These are phyloP conservation scores for Lepus oiostolus DNA, from an alignment of 2,797 vertebrate genomes.

Conservation along the genomic window DNA sequence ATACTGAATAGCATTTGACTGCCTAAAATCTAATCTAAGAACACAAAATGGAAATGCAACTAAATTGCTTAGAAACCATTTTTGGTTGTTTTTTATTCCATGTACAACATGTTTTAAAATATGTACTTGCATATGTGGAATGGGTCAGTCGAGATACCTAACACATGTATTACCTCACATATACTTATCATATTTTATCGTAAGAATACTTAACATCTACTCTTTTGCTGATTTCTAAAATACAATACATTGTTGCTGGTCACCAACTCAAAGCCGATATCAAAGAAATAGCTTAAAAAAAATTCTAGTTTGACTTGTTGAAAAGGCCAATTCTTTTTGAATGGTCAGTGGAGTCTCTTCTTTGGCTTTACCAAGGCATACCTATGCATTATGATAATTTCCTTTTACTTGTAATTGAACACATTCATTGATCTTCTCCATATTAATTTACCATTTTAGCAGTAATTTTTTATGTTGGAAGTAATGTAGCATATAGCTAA, in stretches of 20 bases:
- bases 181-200: constrained; percentile 16
- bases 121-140: background rate
- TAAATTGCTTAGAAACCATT: constrained; percentile 59
- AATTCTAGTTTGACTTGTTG: constrained; percentile 37
- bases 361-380: constrained; percentile 4
- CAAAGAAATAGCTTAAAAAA: constrained; percentile 9
- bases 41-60: constrained; percentile 53
- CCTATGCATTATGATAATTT: constrained; percentile 58
- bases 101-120: constrained; percentile 19
- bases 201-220: background rate
- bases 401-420: constrained; percentile 63
- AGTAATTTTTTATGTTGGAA: constrained; percentile 43
- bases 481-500: constrained; percentile 8
- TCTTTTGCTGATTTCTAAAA: background rate
- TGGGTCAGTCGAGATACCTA: background rate
- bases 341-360: background rate
- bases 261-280: constrained; percentile 8
- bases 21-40: constrained; percentile 47
- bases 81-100: constrained; percentile 3
- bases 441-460: background rate
- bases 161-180: background rate
- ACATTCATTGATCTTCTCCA: background rate
- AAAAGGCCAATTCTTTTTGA: constrained; percentile 27
- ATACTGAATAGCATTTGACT: constrained; percentile 55
- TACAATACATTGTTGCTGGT: background rate